Percentiles rank a stretch among this genome's conserved stretches.
Evolutionary conservation across 2,113 vertebrate species (phyloP).

Genomic region (Lota lota): DNA sequence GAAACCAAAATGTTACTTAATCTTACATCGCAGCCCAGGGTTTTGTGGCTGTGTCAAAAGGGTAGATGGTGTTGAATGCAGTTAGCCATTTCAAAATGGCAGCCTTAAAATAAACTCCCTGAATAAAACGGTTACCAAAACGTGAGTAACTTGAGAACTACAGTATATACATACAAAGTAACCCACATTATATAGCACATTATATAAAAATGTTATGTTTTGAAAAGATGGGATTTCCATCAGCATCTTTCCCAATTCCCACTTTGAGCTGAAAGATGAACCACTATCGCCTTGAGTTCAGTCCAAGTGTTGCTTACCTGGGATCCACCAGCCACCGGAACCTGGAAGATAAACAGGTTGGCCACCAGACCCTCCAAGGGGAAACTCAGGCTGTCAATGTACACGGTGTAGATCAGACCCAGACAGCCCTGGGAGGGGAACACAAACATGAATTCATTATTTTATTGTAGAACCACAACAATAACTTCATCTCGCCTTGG

Average conservation of each 20-base stretch:
- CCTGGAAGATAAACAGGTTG: slow-evolving; percentile 89
- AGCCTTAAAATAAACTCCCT: slow-evolving; percentile 23
- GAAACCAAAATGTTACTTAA: background rate
- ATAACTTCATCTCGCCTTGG: background rate
- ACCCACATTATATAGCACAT: background rate
- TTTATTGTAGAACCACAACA: background rate
- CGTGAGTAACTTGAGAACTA: slow-evolving; percentile 2
- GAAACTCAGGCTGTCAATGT: slow-evolving; percentile 88
- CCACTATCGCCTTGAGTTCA: background rate
- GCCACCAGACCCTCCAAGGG: slow-evolving; percentile 88
- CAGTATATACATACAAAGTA: background rate
- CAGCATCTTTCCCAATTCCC: too few relatives aligned
- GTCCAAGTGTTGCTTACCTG: slow-evolving; percentile 77
- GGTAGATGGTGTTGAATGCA: slow-evolving; percentile 7
- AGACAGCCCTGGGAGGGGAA: slow-evolving; percentile 84
- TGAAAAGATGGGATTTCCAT: too few relatives aligned
- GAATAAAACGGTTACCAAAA: slow-evolving; percentile 36
- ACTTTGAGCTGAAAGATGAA: background rate
- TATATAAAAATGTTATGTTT: background rate
- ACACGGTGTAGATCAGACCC: slow-evolving; percentile 92
- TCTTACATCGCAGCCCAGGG: slow-evolving; percentile 14
- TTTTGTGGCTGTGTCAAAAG: slow-evolving; percentile 10
- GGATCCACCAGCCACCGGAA: slow-evolving; percentile 89
- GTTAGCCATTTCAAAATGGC: slow-evolving; percentile 22
- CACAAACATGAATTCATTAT: slow-evolving; percentile 35